Evolutionary conservation across 2,113 vertebrate genomes (phyloP).

Genomic region (Dolichotis patagonum): DNA sequence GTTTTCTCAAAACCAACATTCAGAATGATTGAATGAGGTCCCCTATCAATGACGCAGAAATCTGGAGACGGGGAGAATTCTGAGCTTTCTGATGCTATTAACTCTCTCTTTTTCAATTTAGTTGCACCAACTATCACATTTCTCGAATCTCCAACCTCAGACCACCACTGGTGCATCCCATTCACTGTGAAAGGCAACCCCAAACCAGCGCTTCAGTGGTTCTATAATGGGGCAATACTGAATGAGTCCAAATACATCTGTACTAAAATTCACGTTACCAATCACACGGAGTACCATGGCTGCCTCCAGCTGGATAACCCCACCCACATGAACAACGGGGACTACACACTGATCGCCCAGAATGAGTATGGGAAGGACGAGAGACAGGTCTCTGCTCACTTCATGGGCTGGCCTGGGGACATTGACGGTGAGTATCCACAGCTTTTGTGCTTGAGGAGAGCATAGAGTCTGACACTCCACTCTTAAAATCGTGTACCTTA

Average conservation of each 20-base stretch:
- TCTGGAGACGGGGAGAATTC: not conserved
- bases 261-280: constrained; percentile 94
- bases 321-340: constrained; percentile 97
- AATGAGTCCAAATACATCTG: constrained; percentile 93
- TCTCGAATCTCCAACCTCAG: constrained; percentile 93
- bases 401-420: constrained; percentile 92
- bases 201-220: constrained; percentile 91
- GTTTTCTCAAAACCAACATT: not conserved
- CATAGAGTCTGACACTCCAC: not conserved
- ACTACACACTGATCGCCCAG: constrained; percentile 92
- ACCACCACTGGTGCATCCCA: constrained; percentile 99
- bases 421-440: constrained; percentile 88
- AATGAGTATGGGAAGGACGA: constrained; percentile 92
- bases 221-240: constrained; percentile 88
- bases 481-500: not conserved
- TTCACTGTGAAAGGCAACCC: constrained; percentile 98
- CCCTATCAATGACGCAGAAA: constrained; percentile 40
- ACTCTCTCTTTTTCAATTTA: constrained; percentile 86
- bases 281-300: constrained; percentile 96
- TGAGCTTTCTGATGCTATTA: constrained; percentile 81
- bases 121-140: constrained; percentile 96
- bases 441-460: not conserved
- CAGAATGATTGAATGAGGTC: constrained; percentile 42
- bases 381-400: constrained; percentile 92
- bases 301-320: constrained; percentile 97